phyloP scores from a whole-genome alignment of 2,113 vertebrate species.

The Morone chrysops region DNA sequence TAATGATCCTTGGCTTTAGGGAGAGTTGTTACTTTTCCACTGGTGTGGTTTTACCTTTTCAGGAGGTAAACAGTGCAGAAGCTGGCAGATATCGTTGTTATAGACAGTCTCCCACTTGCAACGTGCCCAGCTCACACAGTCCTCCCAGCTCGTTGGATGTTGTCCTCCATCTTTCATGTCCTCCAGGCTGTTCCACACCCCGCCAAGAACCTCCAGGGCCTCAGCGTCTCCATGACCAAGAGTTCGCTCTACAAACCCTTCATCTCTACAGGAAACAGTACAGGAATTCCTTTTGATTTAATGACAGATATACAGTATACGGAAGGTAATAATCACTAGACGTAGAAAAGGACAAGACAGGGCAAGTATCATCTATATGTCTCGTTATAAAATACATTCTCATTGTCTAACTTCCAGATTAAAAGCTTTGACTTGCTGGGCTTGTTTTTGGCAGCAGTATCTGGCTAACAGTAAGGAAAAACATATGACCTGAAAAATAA shows the following conservation, averaged over 20 bases:
- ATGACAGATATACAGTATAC: neutral
- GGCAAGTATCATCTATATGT: neutral
- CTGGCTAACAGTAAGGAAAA: neutral
- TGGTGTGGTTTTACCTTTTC: conserved; percentile 73
- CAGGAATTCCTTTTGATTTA: conserved; percentile 5
- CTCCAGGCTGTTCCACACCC: conserved; percentile 73
- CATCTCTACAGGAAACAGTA: conserved; percentile 77
- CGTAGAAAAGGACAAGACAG: neutral
- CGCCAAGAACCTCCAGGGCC: conserved; percentile 80
- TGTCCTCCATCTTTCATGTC: conserved; percentile 62
- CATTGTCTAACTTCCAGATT: neutral
- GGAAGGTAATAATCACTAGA: conserved; percentile 13
- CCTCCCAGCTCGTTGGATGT: conserved; percentile 77
- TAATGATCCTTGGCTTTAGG: neutral
- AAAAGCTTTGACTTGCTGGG: neutral
- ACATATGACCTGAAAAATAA: conserved; percentile 8
- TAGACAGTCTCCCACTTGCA: conserved; percentile 85
- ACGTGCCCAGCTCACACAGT: conserved; percentile 87
- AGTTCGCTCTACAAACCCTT: conserved; percentile 72
- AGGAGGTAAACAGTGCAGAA: conserved; percentile 83
- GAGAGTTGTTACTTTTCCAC: neutral
- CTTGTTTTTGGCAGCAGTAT: neutral
- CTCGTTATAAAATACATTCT: neutral
- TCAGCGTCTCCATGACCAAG: conserved; percentile 56
- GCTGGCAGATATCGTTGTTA: conserved; percentile 81